Base-by-base conservation (phyloP, 2,113 vertebrate genomes). In the Scartelaos histophorus region DNA sequence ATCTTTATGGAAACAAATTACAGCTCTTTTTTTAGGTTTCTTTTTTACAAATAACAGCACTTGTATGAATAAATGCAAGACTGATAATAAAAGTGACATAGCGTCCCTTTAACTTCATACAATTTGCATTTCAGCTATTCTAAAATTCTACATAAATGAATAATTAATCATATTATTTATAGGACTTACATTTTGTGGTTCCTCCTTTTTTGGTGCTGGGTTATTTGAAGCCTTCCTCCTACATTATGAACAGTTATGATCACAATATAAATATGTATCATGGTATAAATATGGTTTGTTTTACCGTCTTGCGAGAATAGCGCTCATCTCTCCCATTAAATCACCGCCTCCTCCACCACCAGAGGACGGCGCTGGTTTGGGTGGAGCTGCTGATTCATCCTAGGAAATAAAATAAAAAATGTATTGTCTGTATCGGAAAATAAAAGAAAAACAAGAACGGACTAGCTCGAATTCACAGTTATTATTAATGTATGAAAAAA, bases 261-360 rank as follows among this genome's bases (percentile, higher is more conserved):
- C 13, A 10, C 15, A 22, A 15, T 4, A 25, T 0, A 25, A 58
- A 0, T 5, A 24, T 11, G 6, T 12, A 0, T 58, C 0, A 35
- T 2, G 29, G 9, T 9, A 62, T 10, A 35, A 17, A 9, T 62
- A 66, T 0, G 16, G 2, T 13, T 7, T 24, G 62, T 25, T 57
- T n/a, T 82, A 94, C 95, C 95, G 92, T 34, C 95, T 89, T n/a
- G 95, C 95, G 57, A 96, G 79, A 81, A 95, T 95, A 70, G 94
- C 93, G 0, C 93, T 95, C 95, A 96, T 95, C 83, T 96, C 95
- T 71, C 95, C 93, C 94, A 96, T 95, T 13, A 96, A 83, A 13
- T 80, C 90, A 7, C 89, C 92, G 0, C 93, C 84, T 12, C 81
- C 79, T 19, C 80, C 76, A 45, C 82, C 86, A 22, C 83, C 76